A percentile compares a stretch with the other conserved stretches of the same genome.
phyloP scores from a whole-genome alignment of 2,797 vertebrate species.

The Ctenosaura bakeri region DNA sequence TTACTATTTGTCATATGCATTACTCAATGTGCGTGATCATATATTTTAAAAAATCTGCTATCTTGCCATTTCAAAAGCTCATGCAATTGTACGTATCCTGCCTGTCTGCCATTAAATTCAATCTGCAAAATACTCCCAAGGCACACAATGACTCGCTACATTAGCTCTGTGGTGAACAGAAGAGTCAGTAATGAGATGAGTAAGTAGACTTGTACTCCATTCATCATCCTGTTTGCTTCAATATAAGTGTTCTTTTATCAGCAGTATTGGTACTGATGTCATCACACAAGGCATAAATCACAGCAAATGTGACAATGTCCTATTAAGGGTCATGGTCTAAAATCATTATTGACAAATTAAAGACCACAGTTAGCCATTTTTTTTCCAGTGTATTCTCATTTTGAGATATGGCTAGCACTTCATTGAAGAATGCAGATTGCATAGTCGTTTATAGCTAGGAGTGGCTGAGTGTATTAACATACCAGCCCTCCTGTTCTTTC shows the following conservation, averaged over 20 bases:
- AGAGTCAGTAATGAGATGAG: constrained; percentile 96
- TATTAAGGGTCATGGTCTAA: constrained; percentile 92
- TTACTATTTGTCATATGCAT: constrained; percentile 52
- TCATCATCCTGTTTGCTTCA: constrained; percentile 99
- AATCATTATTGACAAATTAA: constrained; percentile 94
- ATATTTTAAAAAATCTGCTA: constrained; percentile 54
- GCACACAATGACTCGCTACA: constrained; percentile 93
- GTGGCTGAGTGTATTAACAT: constrained; percentile 67
- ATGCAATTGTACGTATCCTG: constrained; percentile 86
- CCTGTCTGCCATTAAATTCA: constrained; percentile 92
- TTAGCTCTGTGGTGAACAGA: constrained; percentile 93
- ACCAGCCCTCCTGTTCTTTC: constrained; percentile 40
- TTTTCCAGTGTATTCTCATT: constrained; percentile 72
- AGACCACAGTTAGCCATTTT: constrained; percentile 84
- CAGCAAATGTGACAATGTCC: constrained; percentile 94
- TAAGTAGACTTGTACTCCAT: constrained; percentile 95
- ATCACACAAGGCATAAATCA: constrained; percentile 96
- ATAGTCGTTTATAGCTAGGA: constrained; percentile 78
- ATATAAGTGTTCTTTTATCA: constrained; percentile 98
- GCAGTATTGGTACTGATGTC: constrained; percentile 93
- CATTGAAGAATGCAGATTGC: constrained; percentile 74
- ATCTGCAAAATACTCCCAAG: constrained; percentile 88
- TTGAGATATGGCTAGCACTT: constrained; percentile 75
- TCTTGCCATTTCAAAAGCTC: constrained; percentile 65
- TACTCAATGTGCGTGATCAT: constrained; percentile 21